Conservation (phyloP, 2,113 vertebrate species). For the Cavia aperea region DNA sequence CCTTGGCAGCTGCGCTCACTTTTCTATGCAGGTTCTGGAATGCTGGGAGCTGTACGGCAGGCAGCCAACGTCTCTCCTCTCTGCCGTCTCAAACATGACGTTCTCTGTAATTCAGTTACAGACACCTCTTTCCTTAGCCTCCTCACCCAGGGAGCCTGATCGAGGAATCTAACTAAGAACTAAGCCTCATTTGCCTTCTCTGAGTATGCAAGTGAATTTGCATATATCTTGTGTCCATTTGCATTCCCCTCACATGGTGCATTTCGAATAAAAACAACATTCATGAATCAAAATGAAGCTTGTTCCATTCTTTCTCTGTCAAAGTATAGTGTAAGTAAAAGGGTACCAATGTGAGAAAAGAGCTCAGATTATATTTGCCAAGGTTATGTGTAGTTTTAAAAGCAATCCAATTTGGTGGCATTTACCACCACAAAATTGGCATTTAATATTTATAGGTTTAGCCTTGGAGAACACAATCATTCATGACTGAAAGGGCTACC, state of each 20-base stretch:
- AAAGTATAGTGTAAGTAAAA: conserved; percentile 64
- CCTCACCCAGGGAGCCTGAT: conserved; percentile 64
- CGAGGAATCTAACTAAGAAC: conserved; percentile 62
- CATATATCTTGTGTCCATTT: conserved; percentile 68
- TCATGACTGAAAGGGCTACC: conserved; percentile 37
- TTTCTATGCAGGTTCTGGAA: conserved; percentile 63
- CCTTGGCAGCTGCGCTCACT: conserved; percentile 58
- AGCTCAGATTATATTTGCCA: conserved; percentile 61
- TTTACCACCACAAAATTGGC: conserved; percentile 59
- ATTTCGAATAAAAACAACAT: conserved; percentile 74
- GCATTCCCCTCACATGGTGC: conserved; percentile 68
- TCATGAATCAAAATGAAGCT: conserved; percentile 73
- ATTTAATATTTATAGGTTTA: conserved; percentile 63
- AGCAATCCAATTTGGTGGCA: conserved; percentile 53
- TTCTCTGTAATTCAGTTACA: conserved; percentile 69
- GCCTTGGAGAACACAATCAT: conserved; percentile 47
- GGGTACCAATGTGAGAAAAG: conserved; percentile 61
- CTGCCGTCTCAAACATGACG: conserved; percentile 62
- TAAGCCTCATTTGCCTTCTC: conserved; percentile 70
- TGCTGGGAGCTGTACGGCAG: conserved; percentile 61
- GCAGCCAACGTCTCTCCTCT: conserved; percentile 59
- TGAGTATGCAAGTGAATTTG: conserved; percentile 69
- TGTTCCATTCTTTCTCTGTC: conserved; percentile 66
- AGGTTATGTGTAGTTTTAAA: conserved; percentile 62
- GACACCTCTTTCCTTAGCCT: conserved; percentile 69